phyloP scores from a whole-genome alignment of 2,113 vertebrate genomes.

The Dicerorhinus sumatrensis region DNA sequence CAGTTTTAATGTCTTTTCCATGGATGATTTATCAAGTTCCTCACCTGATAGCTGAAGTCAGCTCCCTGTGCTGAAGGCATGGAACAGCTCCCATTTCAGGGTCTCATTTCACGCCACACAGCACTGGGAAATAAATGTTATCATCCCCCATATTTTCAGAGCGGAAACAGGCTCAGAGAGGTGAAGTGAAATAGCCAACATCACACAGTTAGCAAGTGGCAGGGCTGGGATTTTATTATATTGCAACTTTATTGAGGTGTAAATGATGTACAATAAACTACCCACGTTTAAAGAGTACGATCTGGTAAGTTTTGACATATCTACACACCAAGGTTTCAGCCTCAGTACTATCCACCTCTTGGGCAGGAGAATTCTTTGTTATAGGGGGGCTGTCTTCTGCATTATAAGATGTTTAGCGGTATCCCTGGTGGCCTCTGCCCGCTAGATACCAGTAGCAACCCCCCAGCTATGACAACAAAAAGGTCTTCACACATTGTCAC shows the following conservation, averaged over 20 bases:
- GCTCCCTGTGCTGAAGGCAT: fast-evolving
- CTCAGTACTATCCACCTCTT: fast-evolving
- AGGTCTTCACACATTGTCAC: not conserved
- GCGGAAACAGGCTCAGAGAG: not conserved
- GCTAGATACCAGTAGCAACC: not conserved
- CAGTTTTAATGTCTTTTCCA: not conserved
- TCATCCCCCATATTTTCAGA: not conserved
- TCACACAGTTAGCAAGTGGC: not conserved
- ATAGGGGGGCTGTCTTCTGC: fast-evolving
- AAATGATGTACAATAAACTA: fast-evolving
- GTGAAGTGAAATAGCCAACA: fast-evolving
- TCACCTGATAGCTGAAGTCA: not conserved
- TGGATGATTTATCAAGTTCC: no score
- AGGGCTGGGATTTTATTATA: not conserved
- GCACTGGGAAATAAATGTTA: not conserved
- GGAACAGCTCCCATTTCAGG: fast-evolving
- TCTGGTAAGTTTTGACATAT: fast-evolving
- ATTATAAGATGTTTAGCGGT: fast-evolving
- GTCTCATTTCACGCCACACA: not conserved
- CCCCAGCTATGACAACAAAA: not conserved
- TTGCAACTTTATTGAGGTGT: not conserved
- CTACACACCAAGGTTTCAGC: fast-evolving
- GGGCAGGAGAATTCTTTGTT: not conserved
- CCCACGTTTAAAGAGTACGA: fast-evolving
- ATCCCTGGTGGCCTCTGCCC: not conserved